phyloP scores from a whole-genome alignment of 1,140 invertebrate species.

The Forficula auricularia region DNA sequence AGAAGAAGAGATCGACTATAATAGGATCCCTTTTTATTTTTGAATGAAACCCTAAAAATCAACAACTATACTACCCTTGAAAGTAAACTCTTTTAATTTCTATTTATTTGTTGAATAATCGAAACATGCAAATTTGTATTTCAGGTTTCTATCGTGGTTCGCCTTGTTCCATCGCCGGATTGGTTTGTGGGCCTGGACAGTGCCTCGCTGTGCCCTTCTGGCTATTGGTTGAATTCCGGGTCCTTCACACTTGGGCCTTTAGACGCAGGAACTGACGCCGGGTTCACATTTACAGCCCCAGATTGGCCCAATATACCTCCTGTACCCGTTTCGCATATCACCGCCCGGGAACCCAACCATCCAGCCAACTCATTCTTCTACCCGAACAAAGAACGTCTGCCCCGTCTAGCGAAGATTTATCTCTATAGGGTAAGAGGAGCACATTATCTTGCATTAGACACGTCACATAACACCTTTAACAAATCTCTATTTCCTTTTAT shows the following conservation, averaged over 20 bases:
- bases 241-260: conserved; percentile 85
- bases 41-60: too few relatives aligned
- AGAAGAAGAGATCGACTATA: too few relatives aligned
- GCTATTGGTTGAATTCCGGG: conserved; percentile 84
- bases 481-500: neutral
- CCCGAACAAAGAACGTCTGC: conserved; percentile 64
- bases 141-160: conserved; percentile 67
- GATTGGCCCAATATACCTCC: conserved; percentile 83
- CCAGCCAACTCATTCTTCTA: conserved; percentile 91
- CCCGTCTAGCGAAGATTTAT: conserved; percentile 76
- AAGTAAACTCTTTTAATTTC: too few relatives aligned
- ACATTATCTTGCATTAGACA: neutral
- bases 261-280: conserved; percentile 93
- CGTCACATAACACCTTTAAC: too few relatives aligned
- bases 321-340: conserved; percentile 77
- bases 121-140: too few relatives aligned
- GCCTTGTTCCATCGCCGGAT: conserved; percentile 87
- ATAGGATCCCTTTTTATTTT: too few relatives aligned
- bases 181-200: conserved; percentile 96
- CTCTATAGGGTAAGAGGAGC: conserved; percentile 58
- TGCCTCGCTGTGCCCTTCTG: conserved; percentile 80
- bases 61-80: too few relatives aligned
- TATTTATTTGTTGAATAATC: too few relatives aligned
- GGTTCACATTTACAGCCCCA: conserved; percentile 88
- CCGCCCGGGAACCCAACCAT: conserved; percentile 75